Percentiles rank a stretch among this genome's conserved stretches.
Evolutionary conservation across 92 coral and sea anemone species (phyloP).

Genomic region (Virgularia gustaviana): DNA sequence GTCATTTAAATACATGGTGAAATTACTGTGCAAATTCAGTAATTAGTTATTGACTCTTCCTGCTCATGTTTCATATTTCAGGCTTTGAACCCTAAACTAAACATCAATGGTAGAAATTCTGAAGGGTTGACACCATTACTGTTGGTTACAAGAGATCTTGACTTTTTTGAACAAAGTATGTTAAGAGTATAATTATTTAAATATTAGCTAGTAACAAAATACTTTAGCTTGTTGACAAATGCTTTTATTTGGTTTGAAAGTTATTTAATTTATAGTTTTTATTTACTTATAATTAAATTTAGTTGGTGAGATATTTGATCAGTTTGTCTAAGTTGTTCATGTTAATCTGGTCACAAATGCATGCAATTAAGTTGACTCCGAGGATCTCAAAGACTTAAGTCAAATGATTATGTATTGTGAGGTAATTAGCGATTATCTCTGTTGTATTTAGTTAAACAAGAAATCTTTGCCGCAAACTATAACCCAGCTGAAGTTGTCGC

Average conservation of each 20-base stretch:
- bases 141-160: constrained; percentile 81
- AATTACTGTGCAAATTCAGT: no score
- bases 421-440: no score
- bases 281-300: no score
- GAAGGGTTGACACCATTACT: constrained; percentile 92
- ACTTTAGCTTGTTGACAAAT: not conserved
- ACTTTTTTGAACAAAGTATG: constrained; percentile 86
- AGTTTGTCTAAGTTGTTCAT: no score
- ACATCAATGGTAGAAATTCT: constrained; percentile 82
- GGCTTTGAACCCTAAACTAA: constrained; percentile 42
- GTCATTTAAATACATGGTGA: no score
- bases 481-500: constrained; percentile 80
- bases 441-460: constrained; percentile 60
- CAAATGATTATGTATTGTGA: no score
- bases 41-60: not conserved
- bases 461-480: constrained; percentile 64
- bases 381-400: no score
- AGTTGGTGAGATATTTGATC: not conserved
- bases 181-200: not conserved
- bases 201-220: no score
- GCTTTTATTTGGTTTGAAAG: not conserved
- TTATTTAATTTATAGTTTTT: not conserved
- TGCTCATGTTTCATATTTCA: not conserved
- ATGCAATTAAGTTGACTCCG: no score
- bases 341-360: no score